Base-by-base conservation (phyloP, 2,888 invertebrate genomes). In the Heteromyza rotundicornis region DNA sequence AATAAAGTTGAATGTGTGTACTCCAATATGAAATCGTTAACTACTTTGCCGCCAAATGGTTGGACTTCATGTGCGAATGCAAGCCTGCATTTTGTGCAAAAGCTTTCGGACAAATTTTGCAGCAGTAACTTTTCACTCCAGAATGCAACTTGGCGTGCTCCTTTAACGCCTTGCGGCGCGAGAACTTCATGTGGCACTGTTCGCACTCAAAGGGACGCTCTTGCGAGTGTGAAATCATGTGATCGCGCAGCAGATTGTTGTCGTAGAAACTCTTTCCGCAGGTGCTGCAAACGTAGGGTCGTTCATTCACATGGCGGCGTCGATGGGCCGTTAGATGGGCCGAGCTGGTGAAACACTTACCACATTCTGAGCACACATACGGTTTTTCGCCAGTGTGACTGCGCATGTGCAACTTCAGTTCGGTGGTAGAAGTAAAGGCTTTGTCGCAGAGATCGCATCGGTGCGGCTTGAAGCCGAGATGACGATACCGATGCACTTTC, bases 81-180 rank as follows among this genome's bases (percentile, higher is more conserved):
- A 70, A 47, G 10, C 70, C 70, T 1, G 69, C 65, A 47, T 68
- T 67, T 59, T 70, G 70, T 14, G 69, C 70, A 60, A 69, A 70
- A 1, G 65, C 57, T 47, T 68, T 68, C 1, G 53, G 54, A 23
- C 70, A 70, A 17, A 69, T 57, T 52, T 68, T 65, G 22, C 70
- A 70, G 5, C 57, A 50, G 58, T 69, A 68, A 27, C 64, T 63
- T 51, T 63, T 66, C 0, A 64, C 20, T 0, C 36, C 59, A 10
- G 63, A 63, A 52, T 71, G 71, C 1, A 68, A 47, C 58, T 66
- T 66, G 14, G 55, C 56, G 27, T 70, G 70, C 19, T 66, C 66
- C 32, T 57, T 12, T 2, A 68, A 49, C 0, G 70, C 67, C 20
- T 70, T 68, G 20, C 59, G 63, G 0, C 66, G 57, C 27, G 64